These are phyloP conservation scores for Deroplatys truncata DNA, from an alignment of 2,888 invertebrate species.

Conservation along the genomic window DNA sequence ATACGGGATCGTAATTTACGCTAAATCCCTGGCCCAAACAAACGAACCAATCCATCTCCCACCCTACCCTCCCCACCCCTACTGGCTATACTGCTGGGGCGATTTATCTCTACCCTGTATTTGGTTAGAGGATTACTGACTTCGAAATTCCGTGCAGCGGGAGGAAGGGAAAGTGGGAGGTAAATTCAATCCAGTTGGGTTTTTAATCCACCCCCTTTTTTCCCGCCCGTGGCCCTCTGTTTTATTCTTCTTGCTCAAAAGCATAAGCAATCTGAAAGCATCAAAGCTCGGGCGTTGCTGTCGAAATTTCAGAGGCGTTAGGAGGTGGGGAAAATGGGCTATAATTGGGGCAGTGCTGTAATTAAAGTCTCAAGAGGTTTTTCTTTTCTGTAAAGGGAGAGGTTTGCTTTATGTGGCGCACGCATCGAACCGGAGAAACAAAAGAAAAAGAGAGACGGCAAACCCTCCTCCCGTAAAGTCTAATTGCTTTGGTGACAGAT, in stretches of 20 bases:
- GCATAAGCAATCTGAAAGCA: background rate
- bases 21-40: slow-evolving; percentile 12
- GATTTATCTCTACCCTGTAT: slow-evolving; percentile 11
- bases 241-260: background rate
- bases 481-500: background rate
- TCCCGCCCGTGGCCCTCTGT: background rate
- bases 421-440: background rate
- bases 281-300: slow-evolving; percentile 5
- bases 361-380: background rate
- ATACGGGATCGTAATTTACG: slow-evolving; percentile 10
- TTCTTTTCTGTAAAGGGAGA: no score
- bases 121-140: slow-evolving; percentile 13
- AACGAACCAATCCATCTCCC: slow-evolving; percentile 9
- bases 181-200: slow-evolving; percentile 17
- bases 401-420: background rate
- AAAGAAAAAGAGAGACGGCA: background rate
- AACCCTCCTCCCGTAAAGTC: background rate
- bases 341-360: background rate
- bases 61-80: background rate
- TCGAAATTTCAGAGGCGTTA: background rate
- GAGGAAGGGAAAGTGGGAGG: background rate
- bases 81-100: background rate
- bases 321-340: background rate
- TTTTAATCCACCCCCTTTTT: slow-evolving; percentile 8
- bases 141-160: background rate